phyloP scores from a whole-genome alignment of 2,888 invertebrate genomes.

The Drosophila anomalata region DNA sequence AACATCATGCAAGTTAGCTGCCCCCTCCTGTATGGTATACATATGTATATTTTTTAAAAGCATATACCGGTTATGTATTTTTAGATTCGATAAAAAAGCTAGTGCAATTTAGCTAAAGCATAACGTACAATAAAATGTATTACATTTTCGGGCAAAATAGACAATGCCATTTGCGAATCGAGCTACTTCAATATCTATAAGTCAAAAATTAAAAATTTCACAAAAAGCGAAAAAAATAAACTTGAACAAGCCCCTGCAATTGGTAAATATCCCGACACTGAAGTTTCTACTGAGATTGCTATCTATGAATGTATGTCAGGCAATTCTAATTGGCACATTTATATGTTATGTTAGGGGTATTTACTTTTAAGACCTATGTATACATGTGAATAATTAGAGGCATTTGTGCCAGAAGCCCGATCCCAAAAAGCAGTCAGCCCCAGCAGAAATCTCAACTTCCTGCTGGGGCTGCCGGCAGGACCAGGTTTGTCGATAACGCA shows the following conservation, averaged over 20 bases:
- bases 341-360: slow-evolving; percentile 51
- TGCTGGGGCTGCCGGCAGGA: slow-evolving; percentile 4
- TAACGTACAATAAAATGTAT: background rate
- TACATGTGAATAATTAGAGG: slow-evolving; percentile 8
- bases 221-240: background rate
- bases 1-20: background rate
- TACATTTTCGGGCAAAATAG: background rate
- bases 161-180: background rate
- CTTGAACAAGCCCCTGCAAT: background rate
- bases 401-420: slow-evolving; percentile 8
- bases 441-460: slow-evolving; percentile 1
- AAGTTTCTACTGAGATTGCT: slow-evolving; percentile 14
- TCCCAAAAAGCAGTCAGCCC: slow-evolving; percentile 7
- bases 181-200: background rate
- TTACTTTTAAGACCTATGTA: slow-evolving; percentile 7
- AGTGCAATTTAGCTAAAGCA: background rate
- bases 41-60: too few species aligned
- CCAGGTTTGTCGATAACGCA: background rate
- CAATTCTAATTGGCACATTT: slow-evolving; percentile 69
- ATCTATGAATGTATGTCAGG: slow-evolving; percentile 37
- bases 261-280: background rate
- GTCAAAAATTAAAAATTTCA: background rate
- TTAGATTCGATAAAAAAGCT: background rate
- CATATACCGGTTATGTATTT: too few species aligned
- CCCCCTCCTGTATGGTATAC: too few species aligned